Evolutionary conservation across 2,797 vertebrate genomes (phyloP), one percentile per base, ranked within the genome.

Genomic region (Corythornis leucogaster): DNA sequence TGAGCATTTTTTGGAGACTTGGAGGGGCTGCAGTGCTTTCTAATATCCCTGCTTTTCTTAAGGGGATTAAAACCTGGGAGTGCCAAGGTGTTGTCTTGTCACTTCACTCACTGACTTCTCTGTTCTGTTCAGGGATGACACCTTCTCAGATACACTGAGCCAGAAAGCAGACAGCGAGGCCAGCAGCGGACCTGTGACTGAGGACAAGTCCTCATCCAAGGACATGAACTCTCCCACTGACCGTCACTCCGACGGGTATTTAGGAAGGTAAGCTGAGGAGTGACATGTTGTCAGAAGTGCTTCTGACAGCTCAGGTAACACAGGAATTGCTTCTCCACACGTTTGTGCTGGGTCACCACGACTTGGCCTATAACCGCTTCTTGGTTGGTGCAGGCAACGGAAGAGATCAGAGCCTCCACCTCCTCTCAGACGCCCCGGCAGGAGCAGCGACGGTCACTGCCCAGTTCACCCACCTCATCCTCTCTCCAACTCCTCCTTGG

Each of bases 111-210:
- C 55, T 67, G 57, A 45, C 71, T 67, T 80, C 53, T 77, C 3
- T 86, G 30, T 87, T 87, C 81, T 92, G 61, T 88, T 91, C 97
- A 99, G 99, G 98, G 99, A 99, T 80, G 99, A 99, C 95, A 98
- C 98, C 14, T 99, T 99, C 97, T 99, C 99, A 8, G 99, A 99
- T 96, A 99, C 98, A 19, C 97, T 99, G 97, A 99, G 99, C 97
- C 99, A 99, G 95, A 99, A 99, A 96, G 99, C 99, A 7, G 99
- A 99, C 98, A 99, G 99, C 7, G 99, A 99, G 96, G 98, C 98
- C 92, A 99, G 99, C 98, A 99, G 99, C 3, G 99, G 99, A 62
- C 98, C 99, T 8, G 97, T 98, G 22, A 98, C 97, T 3, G 99
- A 99, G 17, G 99, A 99, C 71, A 99, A 99, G 96, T 98, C 98